Conservation (phyloP, 2,888 invertebrate species). For the Oeneis ivallda region DNA sequence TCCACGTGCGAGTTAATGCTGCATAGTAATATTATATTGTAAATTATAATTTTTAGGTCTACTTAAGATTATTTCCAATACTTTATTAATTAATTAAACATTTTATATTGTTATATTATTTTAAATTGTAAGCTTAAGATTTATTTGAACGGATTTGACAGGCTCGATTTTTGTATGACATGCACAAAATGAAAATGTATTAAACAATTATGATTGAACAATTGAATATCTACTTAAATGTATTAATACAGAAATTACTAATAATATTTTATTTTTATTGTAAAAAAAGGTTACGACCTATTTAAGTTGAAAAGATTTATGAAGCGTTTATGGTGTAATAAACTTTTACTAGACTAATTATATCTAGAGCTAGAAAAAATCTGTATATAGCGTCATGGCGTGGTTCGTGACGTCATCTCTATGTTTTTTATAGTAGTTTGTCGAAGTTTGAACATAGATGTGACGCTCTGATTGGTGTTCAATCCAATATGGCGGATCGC, state of each 20-base stretch:
- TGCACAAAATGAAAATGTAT: conserved; percentile 14
- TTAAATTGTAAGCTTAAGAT: conserved; percentile 7
- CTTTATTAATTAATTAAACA: conserved; percentile 16
- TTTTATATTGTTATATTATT: not conserved
- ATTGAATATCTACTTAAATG: not conserved
- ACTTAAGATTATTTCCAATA: conserved; percentile 31
- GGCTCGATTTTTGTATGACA: conserved; percentile 4
- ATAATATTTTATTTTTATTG: not conserved
- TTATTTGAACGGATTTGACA: conserved; percentile 10
- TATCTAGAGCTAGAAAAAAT: too few species aligned
- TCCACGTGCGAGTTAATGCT: conserved; percentile 68
- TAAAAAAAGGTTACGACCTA: too few species aligned
- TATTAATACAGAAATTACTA: not conserved
- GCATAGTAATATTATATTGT: conserved; percentile 1
- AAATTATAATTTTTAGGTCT: conserved; percentile 25
- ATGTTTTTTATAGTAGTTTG: too few species aligned
- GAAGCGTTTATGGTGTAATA: too few species aligned
- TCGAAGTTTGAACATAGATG: too few species aligned
- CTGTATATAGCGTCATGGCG: too few species aligned
- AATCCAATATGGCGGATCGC: too few species aligned
- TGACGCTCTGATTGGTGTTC: too few species aligned
- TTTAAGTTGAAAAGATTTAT: too few species aligned
- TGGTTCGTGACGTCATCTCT: too few species aligned
- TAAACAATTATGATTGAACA: not conserved
- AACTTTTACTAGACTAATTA: too few species aligned